These are phyloP conservation scores for Melinopterus prodromus DNA, from an alignment of 2,888 invertebrate genomes.

Conservation along the genomic window DNA sequence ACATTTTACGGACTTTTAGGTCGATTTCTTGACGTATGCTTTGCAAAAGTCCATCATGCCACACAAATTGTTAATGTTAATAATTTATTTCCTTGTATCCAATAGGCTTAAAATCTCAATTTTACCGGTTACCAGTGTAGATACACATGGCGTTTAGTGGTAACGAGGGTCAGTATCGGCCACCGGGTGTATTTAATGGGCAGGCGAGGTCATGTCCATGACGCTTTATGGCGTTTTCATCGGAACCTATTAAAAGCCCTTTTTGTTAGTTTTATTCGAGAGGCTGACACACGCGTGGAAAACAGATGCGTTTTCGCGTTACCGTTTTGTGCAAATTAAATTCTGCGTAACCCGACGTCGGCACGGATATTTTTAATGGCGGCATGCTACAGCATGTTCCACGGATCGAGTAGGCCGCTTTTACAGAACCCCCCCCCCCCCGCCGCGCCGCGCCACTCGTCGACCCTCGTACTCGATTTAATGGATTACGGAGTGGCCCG, in stretches of 20 bases:
- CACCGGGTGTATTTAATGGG: not conserved
- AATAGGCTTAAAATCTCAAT: not conserved
- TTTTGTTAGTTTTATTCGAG: not conserved
- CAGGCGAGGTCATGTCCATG: not conserved
- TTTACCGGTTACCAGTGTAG: not conserved
- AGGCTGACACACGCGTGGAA: not conserved
- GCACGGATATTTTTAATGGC: not conserved
- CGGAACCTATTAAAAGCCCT: not conserved
- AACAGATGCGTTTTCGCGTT: conserved; percentile 4
- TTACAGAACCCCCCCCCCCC: not conserved
- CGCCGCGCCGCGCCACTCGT: not conserved
- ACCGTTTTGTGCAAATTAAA: not conserved
- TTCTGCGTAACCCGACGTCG: not conserved
- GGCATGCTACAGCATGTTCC: not conserved
- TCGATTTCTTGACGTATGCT: no score
- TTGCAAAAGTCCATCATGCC: no score
- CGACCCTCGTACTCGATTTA: not conserved
- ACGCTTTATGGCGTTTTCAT: not conserved
- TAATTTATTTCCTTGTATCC: no score
- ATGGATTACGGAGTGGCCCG: not conserved
- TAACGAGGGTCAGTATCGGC: not conserved
- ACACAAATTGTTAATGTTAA: no score
- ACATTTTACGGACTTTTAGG: no score
- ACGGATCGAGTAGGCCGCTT: not conserved
- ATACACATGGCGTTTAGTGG: not conserved